phyloP scores from a whole-genome alignment of 2,888 invertebrate genomes.

The Stenichneumon culpator region DNA sequence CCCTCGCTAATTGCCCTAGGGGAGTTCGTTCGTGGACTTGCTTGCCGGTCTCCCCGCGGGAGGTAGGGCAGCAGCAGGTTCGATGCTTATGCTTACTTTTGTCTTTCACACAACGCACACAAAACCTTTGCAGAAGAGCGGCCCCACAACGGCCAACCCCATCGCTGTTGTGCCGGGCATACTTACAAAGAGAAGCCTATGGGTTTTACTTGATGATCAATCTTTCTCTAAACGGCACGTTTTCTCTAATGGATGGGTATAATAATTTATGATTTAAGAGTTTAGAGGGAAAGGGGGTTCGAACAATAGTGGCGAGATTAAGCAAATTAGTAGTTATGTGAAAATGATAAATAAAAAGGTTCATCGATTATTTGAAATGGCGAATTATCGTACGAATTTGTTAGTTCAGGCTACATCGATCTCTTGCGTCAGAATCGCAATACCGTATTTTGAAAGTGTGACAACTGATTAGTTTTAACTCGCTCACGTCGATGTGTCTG shows the following conservation, averaged over 20 bases:
- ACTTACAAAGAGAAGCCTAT: conserved; percentile 54
- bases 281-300: conserved; percentile 20
- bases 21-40: conserved; percentile 48
- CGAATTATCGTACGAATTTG: neutral
- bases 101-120: conserved; percentile 49
- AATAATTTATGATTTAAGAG: conserved; percentile 55
- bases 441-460: too few species aligned
- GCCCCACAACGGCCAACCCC: conserved; percentile 41
- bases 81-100: conserved; percentile 60
- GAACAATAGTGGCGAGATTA: conserved; percentile 39
- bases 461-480: neutral
- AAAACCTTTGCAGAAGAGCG: conserved; percentile 40
- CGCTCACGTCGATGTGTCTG: neutral
- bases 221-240: conserved; percentile 59
- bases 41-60: conserved; percentile 40
- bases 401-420: neutral
- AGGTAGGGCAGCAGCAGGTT: conserved; percentile 48
- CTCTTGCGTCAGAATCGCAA: neutral
- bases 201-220: conserved; percentile 63
- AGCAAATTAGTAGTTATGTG: conserved; percentile 25
- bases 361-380: neutral
- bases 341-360: conserved; percentile 6
- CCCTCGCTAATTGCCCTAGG: conserved; percentile 65
- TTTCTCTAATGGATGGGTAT: conserved; percentile 62
- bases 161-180: conserved; percentile 51